Evolutionary conservation across 2,113 vertebrate species (phyloP), one percentile per base, ranked within the genome.

Genomic region (Scophthalmus maximus): DNA sequence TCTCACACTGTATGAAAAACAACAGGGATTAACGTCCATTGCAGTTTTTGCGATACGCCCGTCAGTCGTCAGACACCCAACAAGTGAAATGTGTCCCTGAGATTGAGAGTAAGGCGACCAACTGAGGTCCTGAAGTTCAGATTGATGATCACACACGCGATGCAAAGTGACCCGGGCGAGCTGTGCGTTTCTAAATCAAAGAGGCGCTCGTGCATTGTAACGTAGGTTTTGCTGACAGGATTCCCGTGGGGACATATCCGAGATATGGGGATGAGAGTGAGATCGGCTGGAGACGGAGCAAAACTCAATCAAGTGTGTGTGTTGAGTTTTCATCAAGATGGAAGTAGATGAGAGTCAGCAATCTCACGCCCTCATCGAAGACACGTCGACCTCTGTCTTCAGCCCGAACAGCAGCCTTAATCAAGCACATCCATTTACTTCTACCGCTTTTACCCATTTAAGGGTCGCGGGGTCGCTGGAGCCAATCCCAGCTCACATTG

Each of bases 1-100:
- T 53, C 56, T 46, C 2, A 22, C 3, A 18, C 20, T 2, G 12
- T 29, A 18, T 38, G 59, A 46, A 79, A 60, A 61, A 69, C 42
- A 60, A 36, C n/a, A n/a, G n/a, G n/a, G n/a, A n/a, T n/a, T n/a
- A n/a, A n/a, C n/a, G n/a, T n/a, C n/a, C n/a, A n/a, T n/a, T n/a
- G n/a, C n/a, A n/a, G n/a, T n/a, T n/a, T n/a, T n/a, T n/a, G n/a
- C n/a, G n/a, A n/a, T n/a, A n/a, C n/a, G n/a, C 32, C 32, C 10
- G 32, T 14, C 36, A 14, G 36, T 12, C 36, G 36, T 14, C 36
- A 3, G 11, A 5, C 4, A 14, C 36, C 14, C 36, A 17, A 15
- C n/a, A 40, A 5, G 17, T 4, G 36, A 17, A 17, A 40, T 15
- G 36, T 6, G 36, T 40, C 5, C 17, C 36, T 40, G 14, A 59